Evolutionary conservation across 2,888 invertebrate genomes (phyloP), one percentile per base, ranked within the genome.

Genomic region (Nomada ruficornis): DNA sequence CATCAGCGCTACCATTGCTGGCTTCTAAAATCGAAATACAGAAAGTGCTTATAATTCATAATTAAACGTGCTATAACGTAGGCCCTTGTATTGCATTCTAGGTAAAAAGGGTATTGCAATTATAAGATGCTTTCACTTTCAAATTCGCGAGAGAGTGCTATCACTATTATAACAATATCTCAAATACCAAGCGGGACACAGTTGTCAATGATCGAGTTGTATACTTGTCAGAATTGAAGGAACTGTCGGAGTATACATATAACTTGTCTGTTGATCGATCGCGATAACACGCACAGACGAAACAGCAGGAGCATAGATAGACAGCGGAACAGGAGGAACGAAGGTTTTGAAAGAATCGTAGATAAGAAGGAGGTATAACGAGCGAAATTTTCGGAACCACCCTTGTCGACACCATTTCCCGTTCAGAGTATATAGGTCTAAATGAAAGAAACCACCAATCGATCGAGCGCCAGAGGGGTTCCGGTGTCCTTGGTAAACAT

Each of bases 261-360:
- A 36, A 36, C 20, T 10, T 62, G 60, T 42, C 60, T 9, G n/a
- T 20, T 13, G 44, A 63, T 63, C 62, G 60, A 63, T 63, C 44
- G 62, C 62, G 62, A 62, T 62, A 62, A 44, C 44, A 11, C 44
- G 62, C 1, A 44, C 13, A 44, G 15, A 13, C 42, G 42, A 62
- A 62, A 44, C 44, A n/a, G 62, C 13, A 29, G 42, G 42, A n/a
- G 0, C 47, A 47, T 29, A 36, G 42, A 3, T 23, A 26, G n/a
- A 42, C 13, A 26, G 9, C 10, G 60, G n/a, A 42, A n/a, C 1
- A 36, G 59, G 11, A 1, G 59, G 2, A 36, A 36, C 36, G 7
- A 36, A 36, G 36, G 36, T 36, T 7, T 23, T 4, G 26, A 26
- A 26, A 4, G 29, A 36, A 18, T 18, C 36, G 5, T 7, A 36